Conservation (phyloP, 2,797 vertebrate genomes). For the Buceros bicornis region DNA sequence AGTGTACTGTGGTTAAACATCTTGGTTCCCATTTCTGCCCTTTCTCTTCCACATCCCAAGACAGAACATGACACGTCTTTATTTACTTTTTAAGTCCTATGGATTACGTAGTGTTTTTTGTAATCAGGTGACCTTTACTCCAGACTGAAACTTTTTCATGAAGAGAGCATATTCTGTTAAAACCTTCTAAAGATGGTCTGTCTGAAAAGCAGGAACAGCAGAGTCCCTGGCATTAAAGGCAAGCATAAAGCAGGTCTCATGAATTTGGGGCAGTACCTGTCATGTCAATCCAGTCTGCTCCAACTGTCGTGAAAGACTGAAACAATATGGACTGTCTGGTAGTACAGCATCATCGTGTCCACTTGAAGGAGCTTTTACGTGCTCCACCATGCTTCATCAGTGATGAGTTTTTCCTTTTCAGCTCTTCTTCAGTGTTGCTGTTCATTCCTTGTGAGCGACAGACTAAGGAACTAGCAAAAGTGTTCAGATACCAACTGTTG, state of each 20-base stretch:
- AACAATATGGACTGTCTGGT: neutral
- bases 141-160: neutral
- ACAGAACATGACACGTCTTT: neutral
- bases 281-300: neutral
- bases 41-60: neutral
- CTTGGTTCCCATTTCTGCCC: conserved; percentile 14
- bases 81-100: neutral
- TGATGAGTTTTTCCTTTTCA: neutral
- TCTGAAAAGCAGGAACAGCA: neutral
- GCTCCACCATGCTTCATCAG: neutral
- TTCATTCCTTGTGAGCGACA: neutral
- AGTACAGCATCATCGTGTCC: neutral
- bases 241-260: neutral
- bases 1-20: neutral
- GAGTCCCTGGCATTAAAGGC: neutral
- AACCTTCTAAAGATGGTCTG: neutral
- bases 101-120: neutral
- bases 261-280: neutral
- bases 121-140: neutral
- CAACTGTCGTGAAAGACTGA: neutral
- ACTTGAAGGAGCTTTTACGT: neutral
- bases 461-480: neutral
- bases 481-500: neutral
- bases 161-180: neutral
- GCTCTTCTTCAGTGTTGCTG: neutral